Evolutionary conservation across 2,113 vertebrate genomes (phyloP).

Genomic region (Eublepharis macularius): DNA sequence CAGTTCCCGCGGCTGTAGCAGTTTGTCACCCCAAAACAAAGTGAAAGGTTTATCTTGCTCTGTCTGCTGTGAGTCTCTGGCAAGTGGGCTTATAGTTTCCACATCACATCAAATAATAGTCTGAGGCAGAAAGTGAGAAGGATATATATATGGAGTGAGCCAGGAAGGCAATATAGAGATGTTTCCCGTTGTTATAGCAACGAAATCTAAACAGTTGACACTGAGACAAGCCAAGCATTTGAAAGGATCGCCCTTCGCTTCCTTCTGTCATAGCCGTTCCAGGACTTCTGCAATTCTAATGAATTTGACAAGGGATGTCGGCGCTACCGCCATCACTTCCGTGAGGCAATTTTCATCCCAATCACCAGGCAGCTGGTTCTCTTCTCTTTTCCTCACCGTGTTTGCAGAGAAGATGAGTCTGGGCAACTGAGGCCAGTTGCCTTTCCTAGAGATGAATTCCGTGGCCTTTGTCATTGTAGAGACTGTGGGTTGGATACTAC

Average conservation of each 20-base stretch:
- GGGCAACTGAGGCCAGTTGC: not conserved
- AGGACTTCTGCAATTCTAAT: not conserved
- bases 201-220: not conserved
- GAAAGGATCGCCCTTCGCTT: too few relatives aligned
- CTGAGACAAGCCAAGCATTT: not conserved
- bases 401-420: not conserved
- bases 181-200: not conserved
- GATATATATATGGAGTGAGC: too few relatives aligned
- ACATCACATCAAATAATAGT: not conserved
- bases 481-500: too few relatives aligned
- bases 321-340: not conserved
- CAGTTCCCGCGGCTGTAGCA: too few relatives aligned
- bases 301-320: not conserved
- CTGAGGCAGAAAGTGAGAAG: not conserved
- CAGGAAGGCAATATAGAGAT: not conserved
- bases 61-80: not conserved
- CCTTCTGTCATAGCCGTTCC: not conserved
- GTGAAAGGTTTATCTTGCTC: not conserved
- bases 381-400: accelerated
- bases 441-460: not conserved
- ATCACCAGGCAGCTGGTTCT: accelerated
- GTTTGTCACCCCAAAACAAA: not conserved
- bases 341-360: too few relatives aligned
- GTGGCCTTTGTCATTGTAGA: too few relatives aligned
- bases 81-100: not conserved